A percentile compares a stretch with the other conserved stretches of the same genome.
Conservation (phyloP, 2,797 vertebrate species). For the Antrozous pallidus region DNA sequence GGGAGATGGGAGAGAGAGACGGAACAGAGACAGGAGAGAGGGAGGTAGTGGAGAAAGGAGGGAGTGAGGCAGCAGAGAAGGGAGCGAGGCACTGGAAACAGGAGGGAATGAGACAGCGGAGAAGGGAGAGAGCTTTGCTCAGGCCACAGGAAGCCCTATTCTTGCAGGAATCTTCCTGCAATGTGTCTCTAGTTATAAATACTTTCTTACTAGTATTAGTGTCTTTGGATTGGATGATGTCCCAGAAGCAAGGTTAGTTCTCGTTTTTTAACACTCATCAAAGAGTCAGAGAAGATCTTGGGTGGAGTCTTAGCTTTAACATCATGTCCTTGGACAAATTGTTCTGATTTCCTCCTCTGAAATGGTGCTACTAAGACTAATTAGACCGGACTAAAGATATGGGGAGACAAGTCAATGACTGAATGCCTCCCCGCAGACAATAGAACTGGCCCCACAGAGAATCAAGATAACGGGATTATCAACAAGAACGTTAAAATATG, state of each 20-base stretch:
- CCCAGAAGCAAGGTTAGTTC: background rate
- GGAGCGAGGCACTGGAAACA: too few relatives aligned
- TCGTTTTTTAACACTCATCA: background rate
- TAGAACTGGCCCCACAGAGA: background rate
- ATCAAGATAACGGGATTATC: background rate
- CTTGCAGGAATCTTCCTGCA: too few relatives aligned
- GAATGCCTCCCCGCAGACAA: background rate
- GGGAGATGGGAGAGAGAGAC: too few relatives aligned
- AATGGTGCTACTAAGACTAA: background rate
- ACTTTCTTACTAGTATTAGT: background rate
- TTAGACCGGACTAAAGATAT: background rate
- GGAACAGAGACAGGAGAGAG: too few relatives aligned
- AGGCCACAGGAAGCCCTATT: too few relatives aligned
- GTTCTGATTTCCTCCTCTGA: background rate
- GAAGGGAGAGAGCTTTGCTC: too few relatives aligned
- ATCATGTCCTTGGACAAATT: background rate
- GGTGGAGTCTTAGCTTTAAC: background rate
- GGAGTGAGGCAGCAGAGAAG: too few relatives aligned
- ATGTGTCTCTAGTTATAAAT: too few relatives aligned
- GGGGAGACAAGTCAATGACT: background rate
- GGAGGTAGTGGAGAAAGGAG: too few relatives aligned
- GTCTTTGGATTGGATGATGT: background rate
- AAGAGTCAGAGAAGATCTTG: background rate
- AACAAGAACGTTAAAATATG: background rate
- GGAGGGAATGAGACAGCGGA: too few relatives aligned